Evolutionary conservation across 2,113 vertebrate species (phyloP).

Genomic region (Myxocyprinus asiaticus): DNA sequence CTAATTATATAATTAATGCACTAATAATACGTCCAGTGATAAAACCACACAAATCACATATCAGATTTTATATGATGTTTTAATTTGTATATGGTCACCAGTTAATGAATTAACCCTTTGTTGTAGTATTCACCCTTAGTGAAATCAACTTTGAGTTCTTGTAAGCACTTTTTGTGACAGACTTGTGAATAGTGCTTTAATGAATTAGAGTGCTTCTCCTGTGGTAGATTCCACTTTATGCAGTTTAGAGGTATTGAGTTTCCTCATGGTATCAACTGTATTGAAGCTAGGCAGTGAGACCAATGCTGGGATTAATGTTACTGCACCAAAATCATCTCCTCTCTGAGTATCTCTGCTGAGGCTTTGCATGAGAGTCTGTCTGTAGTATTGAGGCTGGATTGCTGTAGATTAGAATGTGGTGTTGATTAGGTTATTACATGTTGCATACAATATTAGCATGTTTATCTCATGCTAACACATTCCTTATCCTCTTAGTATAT

Average conservation of each 20-base stretch:
- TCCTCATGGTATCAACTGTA: conserved; percentile 14
- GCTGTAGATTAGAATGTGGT: too few relatives aligned
- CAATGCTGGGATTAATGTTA: conserved; percentile 8
- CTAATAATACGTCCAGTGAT: too few relatives aligned
- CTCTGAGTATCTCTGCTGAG: not conserved
- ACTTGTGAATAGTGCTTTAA: not conserved
- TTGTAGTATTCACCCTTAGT: too few relatives aligned
- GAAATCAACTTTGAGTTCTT: not conserved
- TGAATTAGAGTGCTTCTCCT: not conserved
- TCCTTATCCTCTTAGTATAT: not conserved
- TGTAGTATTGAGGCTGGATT: too few relatives aligned
- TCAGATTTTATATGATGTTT: too few relatives aligned
- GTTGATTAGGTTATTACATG: not conserved
- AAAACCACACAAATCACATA: too few relatives aligned
- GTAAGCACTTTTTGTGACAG: not conserved
- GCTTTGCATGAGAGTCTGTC: too few relatives aligned
- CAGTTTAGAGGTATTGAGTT: conserved; percentile 4
- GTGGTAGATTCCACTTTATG: conserved; percentile 8
- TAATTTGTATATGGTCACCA: not conserved
- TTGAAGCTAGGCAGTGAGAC: conserved; percentile 10
- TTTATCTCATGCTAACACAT: conserved; percentile 18
- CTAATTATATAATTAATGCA: too few relatives aligned
- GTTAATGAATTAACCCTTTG: not conserved
- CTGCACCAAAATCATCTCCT: conserved; percentile 26
- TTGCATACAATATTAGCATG: not conserved